Evolutionary conservation across 2,113 vertebrate genomes (phyloP), one percentile per base, ranked within the genome.

Genomic region (Anarhynchus alexandrinus): DNA sequence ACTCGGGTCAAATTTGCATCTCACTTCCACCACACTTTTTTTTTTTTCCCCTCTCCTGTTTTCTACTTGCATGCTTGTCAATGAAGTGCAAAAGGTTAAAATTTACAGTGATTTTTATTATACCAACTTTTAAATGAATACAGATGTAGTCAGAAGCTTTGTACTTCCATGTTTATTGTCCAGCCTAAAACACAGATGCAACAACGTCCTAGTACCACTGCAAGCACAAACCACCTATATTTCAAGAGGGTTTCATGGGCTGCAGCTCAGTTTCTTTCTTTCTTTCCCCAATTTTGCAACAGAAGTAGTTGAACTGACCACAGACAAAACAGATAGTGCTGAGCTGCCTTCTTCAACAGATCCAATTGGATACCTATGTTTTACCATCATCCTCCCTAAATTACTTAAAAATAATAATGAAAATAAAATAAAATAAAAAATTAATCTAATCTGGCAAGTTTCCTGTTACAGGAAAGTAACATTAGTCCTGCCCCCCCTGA

Each of bases 91-190:
- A 69, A 89, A 95, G 78, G 51, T 91, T 82, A 87, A 76, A 79
- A 58, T 88, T 82, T 38, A 88, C 77, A 66, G 34, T 74, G 62
- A 90, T 66, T 96, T 92, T 94, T 87, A 95, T 59, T 85, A 70
- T 15, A 89, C 15, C n/a, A 51, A 76, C n/a, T 91, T 91, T 61
- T 80, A 82, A 92, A 76, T 87, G 71, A 79, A 55, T 38, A 59
- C 58, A 89, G 57, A 87, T 72, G 69, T 32, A 89, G 66, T 54
- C 83, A 96, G 84, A 69, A 90, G 73, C 58, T 86, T 66, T 73
- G 54, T 51, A 76, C 42, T 94, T 87, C 66, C 47, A 62, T 59
- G 45, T 82, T 94, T 86, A 69, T 66, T 82, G 45, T 71, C 16
- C 70, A 82, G 73, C 40, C 89, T 70, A 45, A 69, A 67, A 54